Percentiles rank a stretch among this genome's conserved stretches.
Conservation (phyloP, 2,888 invertebrate genomes). For the Hypena proboscidalis region DNA sequence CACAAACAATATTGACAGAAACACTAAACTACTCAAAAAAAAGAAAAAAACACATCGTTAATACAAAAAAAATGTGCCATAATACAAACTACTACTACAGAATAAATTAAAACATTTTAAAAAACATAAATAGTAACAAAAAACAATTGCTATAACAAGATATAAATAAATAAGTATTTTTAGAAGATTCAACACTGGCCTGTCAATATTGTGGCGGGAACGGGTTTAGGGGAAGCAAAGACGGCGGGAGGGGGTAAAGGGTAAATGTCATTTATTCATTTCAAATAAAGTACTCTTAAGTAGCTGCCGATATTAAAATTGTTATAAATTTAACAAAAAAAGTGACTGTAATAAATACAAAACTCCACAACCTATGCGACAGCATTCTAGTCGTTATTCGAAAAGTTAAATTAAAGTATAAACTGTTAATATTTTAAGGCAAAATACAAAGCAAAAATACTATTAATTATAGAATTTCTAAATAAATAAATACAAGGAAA, state of each 20-base stretch:
- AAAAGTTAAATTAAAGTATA: constrained; percentile 40
- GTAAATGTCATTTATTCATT: constrained; percentile 81
- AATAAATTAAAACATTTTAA: constrained; percentile 81
- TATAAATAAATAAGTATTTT: constrained; percentile 77
- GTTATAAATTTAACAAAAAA: constrained; percentile 73
- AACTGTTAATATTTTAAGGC: constrained; percentile 65
- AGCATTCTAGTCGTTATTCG: constrained; percentile 46
- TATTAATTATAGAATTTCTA: constrained; percentile 68
- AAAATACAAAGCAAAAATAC: constrained; percentile 79
- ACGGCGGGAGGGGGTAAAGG: constrained; percentile 37
- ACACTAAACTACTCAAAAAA: constrained; percentile 73
- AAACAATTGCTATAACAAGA: constrained; percentile 79
- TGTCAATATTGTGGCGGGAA: constrained; percentile 82
- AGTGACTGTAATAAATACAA: constrained; percentile 65
- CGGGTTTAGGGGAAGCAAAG: constrained; percentile 47
- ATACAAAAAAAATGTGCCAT: constrained; percentile 64
- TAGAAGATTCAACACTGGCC: constrained; percentile 83
- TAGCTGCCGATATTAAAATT: constrained; percentile 81
- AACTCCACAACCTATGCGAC: constrained; percentile 67
- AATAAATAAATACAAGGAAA: constrained; percentile 76
- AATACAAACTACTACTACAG: constrained; percentile 71
- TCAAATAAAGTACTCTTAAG: constrained; percentile 79
- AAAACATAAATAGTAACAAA: constrained; percentile 81
- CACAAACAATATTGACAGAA: constrained; percentile 83
- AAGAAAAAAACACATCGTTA: constrained; percentile 62